A percentile compares a stretch with the other conserved stretches of the same genome.
phyloP scores from a whole-genome alignment of 2,888 invertebrate species.

The Caenorhabditis sp. region DNA sequence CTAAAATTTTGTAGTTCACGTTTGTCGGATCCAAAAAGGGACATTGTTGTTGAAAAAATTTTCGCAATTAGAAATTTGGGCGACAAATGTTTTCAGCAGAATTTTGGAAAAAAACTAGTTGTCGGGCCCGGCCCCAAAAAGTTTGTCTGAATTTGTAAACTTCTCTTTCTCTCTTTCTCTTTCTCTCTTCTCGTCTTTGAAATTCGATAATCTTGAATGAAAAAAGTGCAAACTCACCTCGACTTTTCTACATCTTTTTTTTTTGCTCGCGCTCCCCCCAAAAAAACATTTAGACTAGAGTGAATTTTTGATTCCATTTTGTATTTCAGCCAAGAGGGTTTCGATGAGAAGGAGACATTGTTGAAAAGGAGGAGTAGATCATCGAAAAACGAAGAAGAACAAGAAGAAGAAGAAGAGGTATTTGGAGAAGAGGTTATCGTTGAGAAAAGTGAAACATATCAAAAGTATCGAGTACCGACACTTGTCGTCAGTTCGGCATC shows the following conservation, averaged over 20 bases:
- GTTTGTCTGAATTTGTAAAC: too few species aligned
- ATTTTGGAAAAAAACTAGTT: too few species aligned
- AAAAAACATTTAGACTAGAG: too few species aligned
- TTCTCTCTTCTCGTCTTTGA: not conserved
- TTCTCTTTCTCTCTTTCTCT: too few species aligned
- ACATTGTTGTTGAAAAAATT: too few species aligned
- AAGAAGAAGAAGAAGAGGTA: not conserved
- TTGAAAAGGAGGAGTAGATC: not conserved
- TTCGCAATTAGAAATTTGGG: too few species aligned
- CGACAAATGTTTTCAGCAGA: too few species aligned
- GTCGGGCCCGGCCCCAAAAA: too few species aligned
- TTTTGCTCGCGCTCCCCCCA: not conserved
- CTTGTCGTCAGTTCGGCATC: slow-evolving; percentile 35
- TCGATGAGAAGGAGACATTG: not conserved
- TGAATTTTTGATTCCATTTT: too few species aligned
- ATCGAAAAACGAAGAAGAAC: not conserved
- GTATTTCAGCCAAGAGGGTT: not conserved
- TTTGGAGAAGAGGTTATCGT: too few species aligned
- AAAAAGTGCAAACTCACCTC: not conserved
- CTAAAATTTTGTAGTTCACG: too few species aligned
- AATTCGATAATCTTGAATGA: not conserved
- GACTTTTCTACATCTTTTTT: not conserved
- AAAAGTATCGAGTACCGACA: slow-evolving; percentile 22
- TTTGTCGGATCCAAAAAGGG: too few species aligned
- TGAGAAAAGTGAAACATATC: not conserved